Evolutionary conservation across 2,797 vertebrate species (phyloP).

Genomic region (Notamacropus eugenii): DNA sequence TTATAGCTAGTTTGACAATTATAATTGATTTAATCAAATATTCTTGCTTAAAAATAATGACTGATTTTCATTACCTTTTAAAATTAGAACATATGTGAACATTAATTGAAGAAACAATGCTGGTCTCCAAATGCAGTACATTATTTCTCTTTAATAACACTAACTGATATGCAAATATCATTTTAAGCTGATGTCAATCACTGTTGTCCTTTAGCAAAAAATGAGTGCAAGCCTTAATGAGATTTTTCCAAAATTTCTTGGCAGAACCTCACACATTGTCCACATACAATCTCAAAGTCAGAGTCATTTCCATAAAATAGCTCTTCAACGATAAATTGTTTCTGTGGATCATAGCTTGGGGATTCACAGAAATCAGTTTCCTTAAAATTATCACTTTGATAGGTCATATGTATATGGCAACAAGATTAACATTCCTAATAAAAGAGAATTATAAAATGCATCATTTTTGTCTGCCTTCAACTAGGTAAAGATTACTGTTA

Average conservation of each 20-base stretch:
- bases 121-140: slow-evolving; percentile 1
- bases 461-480: background rate
- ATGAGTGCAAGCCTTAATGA: slow-evolving; percentile 81
- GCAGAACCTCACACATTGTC: slow-evolving; percentile 96
- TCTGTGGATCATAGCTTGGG: slow-evolving; percentile 91
- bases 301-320: slow-evolving; percentile 94
- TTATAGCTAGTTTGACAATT: background rate
- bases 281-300: slow-evolving; percentile 96
- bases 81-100: background rate
- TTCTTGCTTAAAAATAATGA: background rate
- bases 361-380: background rate
- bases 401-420: background rate
- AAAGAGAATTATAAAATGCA: background rate
- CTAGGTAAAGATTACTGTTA: background rate
- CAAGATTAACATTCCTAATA: background rate
- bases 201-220: background rate
- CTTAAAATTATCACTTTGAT: background rate
- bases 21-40: background rate
- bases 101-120: background rate
- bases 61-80: background rate
- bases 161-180: background rate
- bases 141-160: slow-evolving; percentile 32
- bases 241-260: slow-evolving; percentile 91
- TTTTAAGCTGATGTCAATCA: background rate
- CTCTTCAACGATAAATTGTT: slow-evolving; percentile 94